Percentiles rank a stretch among this genome's conserved stretches.
Conservation (phyloP, 2,113 vertebrate species). For the Regulus satrapa region DNA sequence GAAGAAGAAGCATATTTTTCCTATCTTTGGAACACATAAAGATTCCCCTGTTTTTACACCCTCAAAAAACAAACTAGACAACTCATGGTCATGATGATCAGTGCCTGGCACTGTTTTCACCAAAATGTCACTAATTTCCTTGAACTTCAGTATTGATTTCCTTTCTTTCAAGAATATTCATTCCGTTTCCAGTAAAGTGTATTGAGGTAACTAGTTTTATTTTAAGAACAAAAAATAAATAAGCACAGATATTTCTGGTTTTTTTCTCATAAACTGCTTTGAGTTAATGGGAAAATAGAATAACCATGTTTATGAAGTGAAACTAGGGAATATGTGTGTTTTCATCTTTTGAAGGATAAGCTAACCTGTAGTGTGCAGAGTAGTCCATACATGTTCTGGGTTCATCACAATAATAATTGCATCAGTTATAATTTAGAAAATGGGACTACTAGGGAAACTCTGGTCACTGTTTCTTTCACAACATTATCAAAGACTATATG, state of each 20-base stretch:
- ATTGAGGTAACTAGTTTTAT: not conserved
- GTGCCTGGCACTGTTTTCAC: not conserved
- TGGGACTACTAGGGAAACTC: not conserved
- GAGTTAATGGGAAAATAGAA: not conserved
- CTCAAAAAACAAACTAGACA: not conserved
- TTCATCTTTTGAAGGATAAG: not conserved
- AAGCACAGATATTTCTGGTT: not conserved
- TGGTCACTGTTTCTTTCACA: not conserved
- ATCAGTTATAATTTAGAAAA: not conserved
- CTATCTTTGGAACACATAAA: not conserved
- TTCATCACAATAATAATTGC: not conserved
- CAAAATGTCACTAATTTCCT: not conserved
- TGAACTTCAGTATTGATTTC: not conserved
- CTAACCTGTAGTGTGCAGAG: not conserved
- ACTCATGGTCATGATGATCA: accelerated
- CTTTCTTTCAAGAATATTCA: not conserved
- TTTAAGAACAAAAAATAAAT: not conserved
- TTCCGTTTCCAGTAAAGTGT: not conserved
- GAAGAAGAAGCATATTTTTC: not conserved
- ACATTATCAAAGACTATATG: not conserved
- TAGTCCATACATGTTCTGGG: not conserved
- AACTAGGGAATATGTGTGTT: not conserved
- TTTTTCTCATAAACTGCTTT: not conserved
- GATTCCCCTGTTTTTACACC: not conserved
- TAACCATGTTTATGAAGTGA: not conserved